Percentiles rank a stretch among this genome's conserved stretches.
These are phyloP conservation scores for Monoplex corrugatus DNA, from an alignment of 2,888 invertebrate genomes.

Conservation along the genomic window DNA sequence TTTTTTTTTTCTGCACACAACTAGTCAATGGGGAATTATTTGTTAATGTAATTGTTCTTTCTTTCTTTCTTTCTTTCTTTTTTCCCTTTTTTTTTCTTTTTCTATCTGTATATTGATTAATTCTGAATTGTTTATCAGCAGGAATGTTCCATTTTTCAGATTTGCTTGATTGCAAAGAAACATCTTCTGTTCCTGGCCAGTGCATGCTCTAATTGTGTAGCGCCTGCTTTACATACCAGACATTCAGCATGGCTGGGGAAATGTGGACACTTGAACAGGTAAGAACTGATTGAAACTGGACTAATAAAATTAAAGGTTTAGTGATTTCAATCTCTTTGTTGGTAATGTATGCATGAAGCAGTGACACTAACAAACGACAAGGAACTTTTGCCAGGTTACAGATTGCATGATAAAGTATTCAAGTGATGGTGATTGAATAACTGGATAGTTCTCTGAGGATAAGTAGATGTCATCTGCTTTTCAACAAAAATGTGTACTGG, in stretches of 20 bases:
- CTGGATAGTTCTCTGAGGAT: not conserved
- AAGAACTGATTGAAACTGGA: conserved; percentile 32
- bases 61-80: not conserved
- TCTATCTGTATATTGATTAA: conserved; percentile 68
- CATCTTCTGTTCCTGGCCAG: too few species aligned
- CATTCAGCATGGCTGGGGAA: conserved; percentile 66
- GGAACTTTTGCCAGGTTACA: not conserved
- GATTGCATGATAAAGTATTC: not conserved
- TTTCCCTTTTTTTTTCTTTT: too few species aligned
- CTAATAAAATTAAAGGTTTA: not conserved
- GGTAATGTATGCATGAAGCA: too few species aligned
- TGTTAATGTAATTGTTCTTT: too few species aligned
- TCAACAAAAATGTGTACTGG: too few species aligned
- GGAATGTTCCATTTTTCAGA: not conserved
- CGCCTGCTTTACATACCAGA: conserved; percentile 49
- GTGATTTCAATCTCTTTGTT: too few species aligned
- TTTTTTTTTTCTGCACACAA: too few species aligned
- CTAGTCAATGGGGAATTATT: too few species aligned
- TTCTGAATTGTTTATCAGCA: not conserved
- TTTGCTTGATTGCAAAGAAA: not conserved
- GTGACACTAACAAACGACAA: not conserved
- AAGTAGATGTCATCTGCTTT: too few species aligned
- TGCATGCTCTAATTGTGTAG: conserved; percentile 62
- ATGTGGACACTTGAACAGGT: conserved; percentile 69
- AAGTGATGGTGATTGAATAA: not conserved